Evolutionary conservation across 2,888 invertebrate genomes (phyloP), one percentile per base, ranked within the genome.

Genomic region (Lepidochrysops patricia): DNA sequence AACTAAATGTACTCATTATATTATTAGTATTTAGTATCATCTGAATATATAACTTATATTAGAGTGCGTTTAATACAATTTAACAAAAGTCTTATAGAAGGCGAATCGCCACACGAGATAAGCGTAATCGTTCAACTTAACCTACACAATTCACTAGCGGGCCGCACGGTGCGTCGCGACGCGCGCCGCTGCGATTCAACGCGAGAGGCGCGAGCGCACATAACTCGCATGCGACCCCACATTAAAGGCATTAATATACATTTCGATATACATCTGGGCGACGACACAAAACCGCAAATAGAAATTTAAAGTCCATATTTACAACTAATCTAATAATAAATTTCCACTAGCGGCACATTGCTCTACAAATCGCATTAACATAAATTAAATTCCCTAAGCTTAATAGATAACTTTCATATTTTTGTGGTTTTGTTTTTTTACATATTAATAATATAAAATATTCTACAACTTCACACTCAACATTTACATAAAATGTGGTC

Each of bases 101-200:
- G 86, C 80, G 76, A 64, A 62, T 67, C 75, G 78, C 84, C 84
- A 77, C 73, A 70, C 72, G 70, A 72, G 74, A 78, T 87, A 87
- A 87, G 87, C 87, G 87, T 87, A 85, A 83, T 86, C 82, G 78
- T 86, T 86, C 73, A 73, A 80, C 85, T 84, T 84, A 84, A 68
- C 70, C 82, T 84, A 84, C 64, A 65, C 71, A 71, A 74, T 74
- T 76, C 68, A 68, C 69, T 72, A 74, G 66, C 25, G 50, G 35
- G 29, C 34, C 35, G 50, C 32, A 4, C 65, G 49, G 57, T 64
- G 57, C 57, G 52, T 58, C 19, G 43, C 19, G 12, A 9, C 37
- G 37, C 50, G 52, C 49, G 57, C 62, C 62, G 60, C 63, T 61
- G 60, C 63, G 60, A 61, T 64, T 62, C 61, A 60, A 49, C 49